A percentile compares a stretch with the other conserved stretches of the same genome.
Evolutionary conservation across 1,140 invertebrate species (phyloP).

Genomic region (Mycetomoellerius zeteki): DNA sequence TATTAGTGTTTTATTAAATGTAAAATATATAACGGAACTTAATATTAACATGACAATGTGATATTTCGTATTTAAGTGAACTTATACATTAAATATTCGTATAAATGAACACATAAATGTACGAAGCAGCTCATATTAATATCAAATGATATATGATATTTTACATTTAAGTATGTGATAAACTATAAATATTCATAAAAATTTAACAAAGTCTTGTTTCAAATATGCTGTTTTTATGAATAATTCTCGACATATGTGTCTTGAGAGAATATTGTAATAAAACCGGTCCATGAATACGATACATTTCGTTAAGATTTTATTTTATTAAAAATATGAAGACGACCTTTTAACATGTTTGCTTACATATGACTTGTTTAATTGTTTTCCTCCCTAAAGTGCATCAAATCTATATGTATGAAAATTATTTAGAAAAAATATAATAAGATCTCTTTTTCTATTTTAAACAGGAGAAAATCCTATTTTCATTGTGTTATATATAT

Average conservation of each 20-base stretch:
- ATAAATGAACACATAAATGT: slow-evolving; percentile 26
- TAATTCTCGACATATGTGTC: background rate
- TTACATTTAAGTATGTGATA: background rate
- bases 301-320: slow-evolving; percentile 28
- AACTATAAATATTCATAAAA: slow-evolving; percentile 33
- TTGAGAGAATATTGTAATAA: slow-evolving; percentile 9
- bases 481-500: background rate
- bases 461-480: too few species aligned
- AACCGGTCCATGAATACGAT: slow-evolving; percentile 5
- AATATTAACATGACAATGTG: background rate
- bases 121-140: slow-evolving; percentile 12
- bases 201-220: slow-evolving; percentile 3
- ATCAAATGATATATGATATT: slow-evolving; percentile 4
- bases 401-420: background rate
- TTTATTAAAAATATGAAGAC: slow-evolving; percentile 12
- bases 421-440: slow-evolving; percentile 7
- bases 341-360: background rate
- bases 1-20: slow-evolving; percentile 31
- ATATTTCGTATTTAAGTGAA: slow-evolving; percentile 26
- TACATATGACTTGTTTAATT: background rate
- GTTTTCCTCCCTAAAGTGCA: background rate
- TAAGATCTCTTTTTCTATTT: background rate
- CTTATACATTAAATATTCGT: slow-evolving; percentile 34
- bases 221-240: slow-evolving; percentile 12
- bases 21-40: background rate